A percentile compares a stretch with the other conserved stretches of the same genome.
Conservation (phyloP, 2,797 vertebrate species). For the Hafferia zeledoni region DNA sequence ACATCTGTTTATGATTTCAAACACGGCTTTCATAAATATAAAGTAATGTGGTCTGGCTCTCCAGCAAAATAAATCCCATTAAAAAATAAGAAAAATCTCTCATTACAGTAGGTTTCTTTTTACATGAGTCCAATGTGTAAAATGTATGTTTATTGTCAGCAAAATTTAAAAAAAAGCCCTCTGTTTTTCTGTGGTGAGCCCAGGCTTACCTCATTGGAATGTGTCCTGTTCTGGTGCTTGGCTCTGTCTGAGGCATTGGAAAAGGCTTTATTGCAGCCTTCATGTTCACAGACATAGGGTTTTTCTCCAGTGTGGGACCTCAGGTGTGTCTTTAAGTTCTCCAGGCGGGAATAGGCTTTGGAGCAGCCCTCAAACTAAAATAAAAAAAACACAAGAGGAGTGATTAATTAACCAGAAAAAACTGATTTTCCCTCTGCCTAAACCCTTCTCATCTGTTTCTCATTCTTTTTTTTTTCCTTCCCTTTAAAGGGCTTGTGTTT, state of each 20-base stretch:
- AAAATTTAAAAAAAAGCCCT: slow-evolving; percentile 12
- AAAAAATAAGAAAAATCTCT: slow-evolving; percentile 56
- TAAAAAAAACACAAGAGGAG: slow-evolving; percentile 42
- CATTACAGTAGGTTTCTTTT: slow-evolving; percentile 60
- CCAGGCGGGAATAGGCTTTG: slow-evolving; percentile 97
- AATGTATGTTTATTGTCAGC: slow-evolving; percentile 66
- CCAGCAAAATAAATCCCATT: slow-evolving; percentile 60
- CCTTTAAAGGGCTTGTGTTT: slow-evolving; percentile 59
- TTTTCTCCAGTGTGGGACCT: slow-evolving; percentile 98
- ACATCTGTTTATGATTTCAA: slow-evolving; percentile 67
- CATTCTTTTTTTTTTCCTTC: slow-evolving; percentile 37
- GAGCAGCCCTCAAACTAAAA: slow-evolving; percentile 95
- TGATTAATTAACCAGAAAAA: slow-evolving; percentile 70
- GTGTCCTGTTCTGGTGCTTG: slow-evolving; percentile 99
- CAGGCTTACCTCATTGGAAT: slow-evolving; percentile 93
- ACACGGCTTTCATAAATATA: slow-evolving; percentile 52
- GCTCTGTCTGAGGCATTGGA: slow-evolving; percentile 97
- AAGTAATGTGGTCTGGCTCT: slow-evolving; percentile 51
- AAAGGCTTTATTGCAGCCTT: slow-evolving; percentile 99
- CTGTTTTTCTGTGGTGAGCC: background rate
- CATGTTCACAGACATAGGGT: slow-evolving; percentile 96
- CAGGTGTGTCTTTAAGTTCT: slow-evolving; percentile 98
- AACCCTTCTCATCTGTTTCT: slow-evolving; percentile 68
- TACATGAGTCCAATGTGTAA: slow-evolving; percentile 36
- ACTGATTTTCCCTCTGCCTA: slow-evolving; percentile 24